Base-by-base conservation (phyloP, 2,888 invertebrate species). In the Phalera bucephala region DNA sequence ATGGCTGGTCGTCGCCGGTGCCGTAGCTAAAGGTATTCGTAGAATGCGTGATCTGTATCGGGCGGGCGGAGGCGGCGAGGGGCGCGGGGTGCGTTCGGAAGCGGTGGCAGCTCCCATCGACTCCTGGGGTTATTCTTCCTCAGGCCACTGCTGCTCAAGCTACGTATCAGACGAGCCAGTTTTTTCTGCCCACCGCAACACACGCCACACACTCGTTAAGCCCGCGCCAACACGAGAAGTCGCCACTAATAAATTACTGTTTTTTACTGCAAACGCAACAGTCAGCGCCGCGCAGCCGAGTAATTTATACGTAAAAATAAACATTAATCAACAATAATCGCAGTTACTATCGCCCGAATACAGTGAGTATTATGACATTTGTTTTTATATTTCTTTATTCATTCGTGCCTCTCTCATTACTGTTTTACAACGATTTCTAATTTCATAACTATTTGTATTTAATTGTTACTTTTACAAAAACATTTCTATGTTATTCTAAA, bases 191-290 rank as follows among this genome's bases (percentile, higher is more conserved):
- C 85, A 89, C 87, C 88, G 90, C 80, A 80, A 84, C 87, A 86
- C 88, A 91, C 91, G 88, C 90, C 88, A 87, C 85, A 89, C 88
- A 88, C 89, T 89, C 90, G 91, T 91, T 90, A 89, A 87, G 87
- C 83, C 91, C 91, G 91, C 89, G 91, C 89, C 90, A 91, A 91
- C 89, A 91, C 92, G 91, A 91, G 91, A 90, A 91, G 90, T 91
- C 91, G 90, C 90, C 91, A 89, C 90, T 89, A 90, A 91, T 89
- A 89, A 89, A 89, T 89, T 89, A 88, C 85, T 83, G 87, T 88
- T 89, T 89, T 87, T 89, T 87, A 86, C 86, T 79, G 81, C 79
- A 80, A 79, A 74, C 78, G 76, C 67, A 78, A 77, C 86, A 91
- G 92, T 91, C 89, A 86, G 76, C 86, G 88, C 74, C 90, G 86